A percentile compares a stretch with the other conserved stretches of the same genome.
Evolutionary conservation across 30 jellyfish, hydroid and myxozoan genomes (phyloP).

Genomic region (Hydractinia symbiolongicarpus): DNA sequence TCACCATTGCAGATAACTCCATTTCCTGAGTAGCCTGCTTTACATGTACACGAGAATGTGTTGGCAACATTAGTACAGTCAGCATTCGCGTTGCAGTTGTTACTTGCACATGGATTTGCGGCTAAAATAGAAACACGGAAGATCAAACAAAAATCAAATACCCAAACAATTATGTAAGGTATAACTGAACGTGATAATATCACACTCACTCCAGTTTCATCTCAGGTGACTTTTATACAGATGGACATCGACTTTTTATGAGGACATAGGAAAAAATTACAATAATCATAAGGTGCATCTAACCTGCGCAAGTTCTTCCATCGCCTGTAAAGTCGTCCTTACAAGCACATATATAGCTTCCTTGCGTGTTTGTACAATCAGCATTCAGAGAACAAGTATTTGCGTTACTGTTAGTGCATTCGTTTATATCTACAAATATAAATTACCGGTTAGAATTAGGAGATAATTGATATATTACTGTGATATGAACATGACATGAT

Average conservation of each 20-base stretch:
- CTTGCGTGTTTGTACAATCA: constrained; percentile 2
- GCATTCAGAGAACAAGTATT: neutral
- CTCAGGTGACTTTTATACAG: too few species aligned
- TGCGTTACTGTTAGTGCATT: neutral
- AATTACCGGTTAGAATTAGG: neutral
- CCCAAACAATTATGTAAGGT: too few species aligned
- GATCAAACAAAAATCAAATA: too few species aligned
- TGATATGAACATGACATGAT: neutral
- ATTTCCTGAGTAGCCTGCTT: neutral
- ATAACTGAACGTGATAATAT: too few species aligned
- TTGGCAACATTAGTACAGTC: neutral
- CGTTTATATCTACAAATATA: neutral
- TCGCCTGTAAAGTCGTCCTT: neutral
- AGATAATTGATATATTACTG: neutral
- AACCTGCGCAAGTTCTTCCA: constrained; percentile 9
- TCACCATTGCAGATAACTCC: neutral
- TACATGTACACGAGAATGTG: neutral
- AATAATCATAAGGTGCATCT: neutral
- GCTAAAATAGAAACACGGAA: too few species aligned
- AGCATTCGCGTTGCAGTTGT: neutral
- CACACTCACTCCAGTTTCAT: too few species aligned
- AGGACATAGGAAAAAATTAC: neutral
- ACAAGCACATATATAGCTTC: constrained; percentile 9
- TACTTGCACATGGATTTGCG: neutral
- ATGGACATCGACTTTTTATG: too few species aligned